Percentiles rank a stretch among this genome's conserved stretches.
Conservation (phyloP, 2,888 invertebrate species). For the Acanthococcus lagerstroemiae region DNA sequence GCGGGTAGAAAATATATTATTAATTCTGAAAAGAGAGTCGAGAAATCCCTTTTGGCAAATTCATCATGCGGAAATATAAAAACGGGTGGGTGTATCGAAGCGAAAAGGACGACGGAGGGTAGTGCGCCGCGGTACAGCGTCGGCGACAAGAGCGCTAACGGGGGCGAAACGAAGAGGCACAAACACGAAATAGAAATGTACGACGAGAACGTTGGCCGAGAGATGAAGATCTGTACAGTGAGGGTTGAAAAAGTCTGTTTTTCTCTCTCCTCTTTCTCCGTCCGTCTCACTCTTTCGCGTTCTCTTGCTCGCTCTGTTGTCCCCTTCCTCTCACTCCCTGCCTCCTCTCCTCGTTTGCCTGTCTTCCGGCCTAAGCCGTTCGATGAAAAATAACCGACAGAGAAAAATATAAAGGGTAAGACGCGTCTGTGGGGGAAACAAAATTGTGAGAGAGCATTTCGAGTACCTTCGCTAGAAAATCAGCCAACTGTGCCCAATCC, state of each 20-base stretch:
- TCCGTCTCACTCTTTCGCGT: too few relatives aligned
- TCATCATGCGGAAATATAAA: slow-evolving; percentile 32
- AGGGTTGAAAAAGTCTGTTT: neutral
- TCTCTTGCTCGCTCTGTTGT: neutral
- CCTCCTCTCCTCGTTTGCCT: neutral
- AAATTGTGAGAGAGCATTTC: too few relatives aligned
- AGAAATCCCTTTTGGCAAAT: slow-evolving; percentile 33
- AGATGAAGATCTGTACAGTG: neutral
- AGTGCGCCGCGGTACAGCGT: neutral
- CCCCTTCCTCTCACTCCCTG: neutral
- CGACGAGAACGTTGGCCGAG: neutral
- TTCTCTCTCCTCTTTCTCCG: too few relatives aligned
- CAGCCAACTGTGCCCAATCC: too few relatives aligned
- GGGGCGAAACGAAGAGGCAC: neutral
- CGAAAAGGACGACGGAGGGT: slow-evolving; percentile 10
- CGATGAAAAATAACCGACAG: neutral
- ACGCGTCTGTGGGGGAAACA: too few relatives aligned
- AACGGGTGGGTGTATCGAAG: slow-evolving; percentile 19
- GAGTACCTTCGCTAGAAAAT: too few relatives aligned
- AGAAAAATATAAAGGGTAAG: neutral
- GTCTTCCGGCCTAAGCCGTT: neutral
- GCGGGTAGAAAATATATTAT: neutral
- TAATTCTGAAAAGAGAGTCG: slow-evolving; percentile 5
- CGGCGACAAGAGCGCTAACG: neutral
- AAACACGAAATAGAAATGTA: neutral